Evolutionary conservation across 2,888 invertebrate genomes (phyloP), one percentile per base, ranked within the genome.

Genomic region (Andrena praecox): DNA sequence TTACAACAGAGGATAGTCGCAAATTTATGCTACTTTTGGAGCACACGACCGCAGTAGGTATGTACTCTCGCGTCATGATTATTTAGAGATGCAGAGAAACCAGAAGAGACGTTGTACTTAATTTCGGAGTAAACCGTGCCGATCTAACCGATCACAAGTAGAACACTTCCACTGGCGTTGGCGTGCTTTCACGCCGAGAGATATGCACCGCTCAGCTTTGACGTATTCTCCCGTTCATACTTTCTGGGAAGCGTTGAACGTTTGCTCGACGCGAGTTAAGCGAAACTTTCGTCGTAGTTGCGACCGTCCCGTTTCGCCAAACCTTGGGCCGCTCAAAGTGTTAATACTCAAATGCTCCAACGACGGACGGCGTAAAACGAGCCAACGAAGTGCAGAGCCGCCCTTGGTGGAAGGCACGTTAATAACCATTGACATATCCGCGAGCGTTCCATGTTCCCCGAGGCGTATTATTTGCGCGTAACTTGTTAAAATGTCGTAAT

Each of bases 401-500:
- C 10, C 42, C 10, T 63, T 27, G 10, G 20, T 16, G 50, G 16
- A 42, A 10, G 24, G 8, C 12, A 12, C 27, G 24, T 48, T 48
- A 24, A 12, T 16, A 50, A 56, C 7, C 20, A 33, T 42, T 6
- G 20, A 35, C 29, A 54, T 27, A 42, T 59, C 64, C 42, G 10
- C 33, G n/a, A 20, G 27, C 29, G 20, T 24, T 20, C 6, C 60
- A 54, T 48, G n/a, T 67, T 71, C 66, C 52, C 20, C 33, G 42
- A 33, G 6, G n/a, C 24, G 20, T 10, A 48, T 78, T 67, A 67
- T 71, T 71, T 66, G 68, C 62, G 52, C 50, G 24, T 35, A 78
- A 63, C 54, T 80, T 63, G 68, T 50, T 80, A 64, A 80, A 56
- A 63, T 24, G 24, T 8, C 31, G 52, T 66, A 66, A 59, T 24